Base-by-base conservation (phyloP, 92 coral and sea anemone genomes). In the Hydrozoanthus gracilis region DNA sequence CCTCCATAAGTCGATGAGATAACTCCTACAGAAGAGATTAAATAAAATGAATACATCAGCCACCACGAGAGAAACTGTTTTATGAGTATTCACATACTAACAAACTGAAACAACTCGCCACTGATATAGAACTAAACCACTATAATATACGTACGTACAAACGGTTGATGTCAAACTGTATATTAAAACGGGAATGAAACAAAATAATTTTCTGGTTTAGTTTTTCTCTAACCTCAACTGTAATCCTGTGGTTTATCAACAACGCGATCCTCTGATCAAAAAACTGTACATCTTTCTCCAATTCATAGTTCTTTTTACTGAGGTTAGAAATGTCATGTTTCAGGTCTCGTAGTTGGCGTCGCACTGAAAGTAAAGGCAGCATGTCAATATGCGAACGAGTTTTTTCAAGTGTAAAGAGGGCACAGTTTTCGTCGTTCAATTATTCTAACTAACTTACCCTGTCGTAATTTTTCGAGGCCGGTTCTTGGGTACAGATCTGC, bases 211-310 rank as follows among this genome's bases (percentile, higher is more conserved):
- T n/a, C 10, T 51, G 20, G 17, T 64, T n/a, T 11, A 48, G 61
- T 9, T 55, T 46, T 8, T 55, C 60, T 20, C 93, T 78, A 82
- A 96, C 99, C 95, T 96, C 99, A 47, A 93, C 94, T 16, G 95
- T 93, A 54, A 94, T 96, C 79, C 96, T 91, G 90, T 96, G 98
- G 89, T 95, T 95, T 82, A 96, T 95, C 51, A 96, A 94, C 44
- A 96, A 89, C n/a, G 98, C 99, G 50, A 96, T 96, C 61, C 96
- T 92, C 71, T 96, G 95, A 91, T 96, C 99, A 74, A 96, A 96
- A 86, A 95, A 93, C 11, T 94, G 96, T 17, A 95, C 99, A 78
- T 96, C 98, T 64, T 90, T 90, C 75, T 96, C 99, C 82, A 96
- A 83, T 67, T 96, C 99, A 83, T 95, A 96, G 88, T 96, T 96